Evolutionary conservation across 2,113 vertebrate genomes (phyloP).

Genomic region (Urocolius indicus): DNA sequence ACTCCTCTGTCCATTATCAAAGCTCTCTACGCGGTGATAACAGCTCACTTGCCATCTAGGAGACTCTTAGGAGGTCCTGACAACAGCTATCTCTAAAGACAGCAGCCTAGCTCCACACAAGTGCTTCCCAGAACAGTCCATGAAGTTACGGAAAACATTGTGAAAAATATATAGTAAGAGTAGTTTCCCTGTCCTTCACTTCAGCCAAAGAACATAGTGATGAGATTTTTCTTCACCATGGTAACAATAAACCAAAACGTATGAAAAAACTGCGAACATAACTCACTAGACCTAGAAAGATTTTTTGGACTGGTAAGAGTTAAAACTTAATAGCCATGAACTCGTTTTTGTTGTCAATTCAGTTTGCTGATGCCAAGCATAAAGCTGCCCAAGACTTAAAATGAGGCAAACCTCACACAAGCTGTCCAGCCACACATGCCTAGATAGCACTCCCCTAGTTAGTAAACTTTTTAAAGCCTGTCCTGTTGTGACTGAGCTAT

Average conservation of each 20-base stretch:
- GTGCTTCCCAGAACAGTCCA: neutral
- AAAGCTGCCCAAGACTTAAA: neutral
- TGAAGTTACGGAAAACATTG: neutral
- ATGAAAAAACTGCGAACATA: neutral
- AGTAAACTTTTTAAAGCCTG: neutral
- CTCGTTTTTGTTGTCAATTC: neutral
- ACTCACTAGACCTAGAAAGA: neutral
- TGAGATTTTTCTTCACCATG: neutral
- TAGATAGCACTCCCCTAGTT: neutral
- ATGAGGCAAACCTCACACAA: neutral
- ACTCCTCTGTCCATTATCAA: neutral
- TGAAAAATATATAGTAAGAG: neutral
- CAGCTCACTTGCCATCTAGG: neutral
- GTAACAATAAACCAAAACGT: neutral
- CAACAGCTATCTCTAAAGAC: neutral
- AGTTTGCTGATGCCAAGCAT: neutral
- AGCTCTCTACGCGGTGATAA: neutral
- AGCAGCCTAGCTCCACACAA: neutral
- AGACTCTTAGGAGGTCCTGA: neutral
- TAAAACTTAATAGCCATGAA: neutral
- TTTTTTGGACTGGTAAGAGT: neutral
- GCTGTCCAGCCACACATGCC: neutral
- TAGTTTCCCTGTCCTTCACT: neutral
- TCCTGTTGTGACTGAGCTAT: neutral
- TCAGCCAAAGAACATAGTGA: neutral